These are phyloP conservation scores for Sandelia bainsii DNA, from an alignment of 2,797 vertebrate species.

Conservation along the genomic window DNA sequence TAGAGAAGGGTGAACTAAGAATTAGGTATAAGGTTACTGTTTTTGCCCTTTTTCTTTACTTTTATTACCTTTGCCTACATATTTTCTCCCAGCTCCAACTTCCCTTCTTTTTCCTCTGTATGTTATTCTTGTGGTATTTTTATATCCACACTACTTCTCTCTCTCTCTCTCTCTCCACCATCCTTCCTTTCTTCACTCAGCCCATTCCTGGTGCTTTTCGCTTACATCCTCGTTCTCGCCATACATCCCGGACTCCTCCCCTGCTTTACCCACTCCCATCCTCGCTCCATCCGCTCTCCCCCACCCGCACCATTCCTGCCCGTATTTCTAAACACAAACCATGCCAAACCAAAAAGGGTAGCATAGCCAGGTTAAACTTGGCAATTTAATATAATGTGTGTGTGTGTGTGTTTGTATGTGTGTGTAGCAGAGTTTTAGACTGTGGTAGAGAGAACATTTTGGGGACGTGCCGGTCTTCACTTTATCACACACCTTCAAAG, in stretches of 20 bases:
- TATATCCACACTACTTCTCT: constrained; percentile 27
- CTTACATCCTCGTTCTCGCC: constrained; percentile 29
- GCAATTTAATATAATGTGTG: constrained; percentile 34
- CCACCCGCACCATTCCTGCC: constrained; percentile 44
- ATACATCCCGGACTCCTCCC: constrained; percentile 25
- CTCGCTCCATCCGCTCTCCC: constrained; percentile 22
- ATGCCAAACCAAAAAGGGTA: constrained; percentile 71
- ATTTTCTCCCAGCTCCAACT: constrained; percentile 38
- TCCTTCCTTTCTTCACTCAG: constrained; percentile 19
- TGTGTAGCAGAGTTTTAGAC: not conserved
- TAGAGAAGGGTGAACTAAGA: not conserved
- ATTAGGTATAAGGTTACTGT: not conserved
- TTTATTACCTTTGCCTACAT: constrained; percentile 20
- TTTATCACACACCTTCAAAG: too few relatives aligned
- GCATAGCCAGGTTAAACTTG: constrained; percentile 76
- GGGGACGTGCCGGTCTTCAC: too few relatives aligned
- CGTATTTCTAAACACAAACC: constrained; percentile 66
- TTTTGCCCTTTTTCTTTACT: constrained; percentile 19
- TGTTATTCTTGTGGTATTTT: constrained; percentile 52
- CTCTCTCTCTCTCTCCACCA: constrained; percentile 15
- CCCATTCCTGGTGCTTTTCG: constrained; percentile 28
- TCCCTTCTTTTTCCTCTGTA: constrained; percentile 38
- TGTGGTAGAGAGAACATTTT: too few relatives aligned
- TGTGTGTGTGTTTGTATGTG: constrained; percentile 32
- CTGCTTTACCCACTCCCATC: constrained; percentile 19